phyloP scores from a whole-genome alignment of 2,888 invertebrate species.

The Timema podura region DNA sequence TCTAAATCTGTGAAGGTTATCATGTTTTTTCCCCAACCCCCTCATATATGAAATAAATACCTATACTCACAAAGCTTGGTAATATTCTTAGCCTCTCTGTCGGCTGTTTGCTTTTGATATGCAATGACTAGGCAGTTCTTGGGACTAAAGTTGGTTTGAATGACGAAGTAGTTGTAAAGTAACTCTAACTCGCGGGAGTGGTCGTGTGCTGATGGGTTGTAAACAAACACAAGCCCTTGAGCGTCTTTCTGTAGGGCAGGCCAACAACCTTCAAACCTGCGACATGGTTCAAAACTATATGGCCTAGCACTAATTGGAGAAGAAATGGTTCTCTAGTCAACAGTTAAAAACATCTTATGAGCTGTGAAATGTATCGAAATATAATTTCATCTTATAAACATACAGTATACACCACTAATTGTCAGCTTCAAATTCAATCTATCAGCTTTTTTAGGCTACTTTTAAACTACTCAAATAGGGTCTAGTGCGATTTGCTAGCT shows the following conservation, averaged over 20 bases:
- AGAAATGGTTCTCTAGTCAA: too few relatives aligned
- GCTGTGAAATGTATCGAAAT: too few relatives aligned
- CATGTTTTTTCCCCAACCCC: too few relatives aligned
- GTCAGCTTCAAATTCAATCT: too few relatives aligned
- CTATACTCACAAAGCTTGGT: slow-evolving; percentile 51
- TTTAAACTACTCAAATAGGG: too few relatives aligned
- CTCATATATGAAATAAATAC: background rate
- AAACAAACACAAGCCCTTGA: slow-evolving; percentile 68
- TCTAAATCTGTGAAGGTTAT: too few relatives aligned
- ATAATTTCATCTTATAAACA: too few relatives aligned
- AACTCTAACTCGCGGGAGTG: slow-evolving; percentile 58
- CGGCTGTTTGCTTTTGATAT: slow-evolving; percentile 43
- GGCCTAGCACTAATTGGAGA: too few relatives aligned
- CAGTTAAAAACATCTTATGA: too few relatives aligned
- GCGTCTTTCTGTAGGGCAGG: slow-evolving; percentile 65
- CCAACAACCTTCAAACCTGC: slow-evolving; percentile 72
- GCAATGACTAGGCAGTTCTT: slow-evolving; percentile 62
- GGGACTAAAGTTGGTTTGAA: slow-evolving; percentile 60
- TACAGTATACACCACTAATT: too few relatives aligned
- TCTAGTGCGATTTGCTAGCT: too few relatives aligned
- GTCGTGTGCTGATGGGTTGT: slow-evolving; percentile 51
- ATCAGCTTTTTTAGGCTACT: too few relatives aligned
- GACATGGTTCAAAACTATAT: slow-evolving; percentile 30
- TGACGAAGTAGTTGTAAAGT: slow-evolving; percentile 63
- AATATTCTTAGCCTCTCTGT: slow-evolving; percentile 47